Percentiles rank a stretch among this genome's conserved stretches.
Conservation (phyloP, 2,797 vertebrate species). For the Salmo trutta region DNA sequence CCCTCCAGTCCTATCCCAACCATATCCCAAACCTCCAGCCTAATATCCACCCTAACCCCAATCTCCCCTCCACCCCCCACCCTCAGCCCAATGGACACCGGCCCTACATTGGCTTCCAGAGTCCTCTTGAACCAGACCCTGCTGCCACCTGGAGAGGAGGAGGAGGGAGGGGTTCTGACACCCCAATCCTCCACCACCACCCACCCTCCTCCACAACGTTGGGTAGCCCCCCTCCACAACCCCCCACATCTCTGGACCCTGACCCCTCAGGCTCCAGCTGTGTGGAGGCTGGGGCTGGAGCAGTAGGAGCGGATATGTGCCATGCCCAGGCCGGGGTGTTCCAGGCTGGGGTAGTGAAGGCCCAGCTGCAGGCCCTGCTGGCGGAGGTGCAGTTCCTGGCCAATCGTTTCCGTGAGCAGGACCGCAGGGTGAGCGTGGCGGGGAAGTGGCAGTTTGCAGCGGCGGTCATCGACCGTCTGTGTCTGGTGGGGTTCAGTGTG, state of each 20-base stretch:
- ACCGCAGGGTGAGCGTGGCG: conserved; percentile 69
- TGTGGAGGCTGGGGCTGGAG: conserved; percentile 36
- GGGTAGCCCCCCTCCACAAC: conserved; percentile 58
- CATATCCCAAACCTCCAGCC: conserved; percentile 28
- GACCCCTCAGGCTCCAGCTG: conserved; percentile 52
- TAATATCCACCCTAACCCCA: conserved; percentile 29
- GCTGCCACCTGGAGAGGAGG: conserved; percentile 54
- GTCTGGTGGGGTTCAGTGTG: conserved; percentile 81
- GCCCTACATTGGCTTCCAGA: conserved; percentile 74
- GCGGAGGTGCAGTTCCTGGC: conserved; percentile 79
- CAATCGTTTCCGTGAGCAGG: conserved; percentile 76
- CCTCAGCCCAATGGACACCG: conserved; percentile 74
- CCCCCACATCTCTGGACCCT: conserved; percentile 55
- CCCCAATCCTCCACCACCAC: conserved; percentile 65
- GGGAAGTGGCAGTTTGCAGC: conserved; percentile 86
- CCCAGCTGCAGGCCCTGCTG: conserved; percentile 77
- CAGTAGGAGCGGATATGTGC: conserved; percentile 37
- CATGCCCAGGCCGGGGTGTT: conserved; percentile 44
- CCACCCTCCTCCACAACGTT: conserved; percentile 53
- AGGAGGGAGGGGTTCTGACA: conserved; percentile 43
- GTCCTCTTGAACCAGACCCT: conserved; percentile 63
- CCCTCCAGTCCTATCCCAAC: conserved; percentile 35
- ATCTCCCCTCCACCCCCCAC: conserved; percentile 47
- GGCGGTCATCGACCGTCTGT: conserved; percentile 81
- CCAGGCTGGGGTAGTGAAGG: conserved; percentile 58